phyloP scores from a whole-genome alignment of 2,888 invertebrate species.

The Tryphoninae sp. region DNA sequence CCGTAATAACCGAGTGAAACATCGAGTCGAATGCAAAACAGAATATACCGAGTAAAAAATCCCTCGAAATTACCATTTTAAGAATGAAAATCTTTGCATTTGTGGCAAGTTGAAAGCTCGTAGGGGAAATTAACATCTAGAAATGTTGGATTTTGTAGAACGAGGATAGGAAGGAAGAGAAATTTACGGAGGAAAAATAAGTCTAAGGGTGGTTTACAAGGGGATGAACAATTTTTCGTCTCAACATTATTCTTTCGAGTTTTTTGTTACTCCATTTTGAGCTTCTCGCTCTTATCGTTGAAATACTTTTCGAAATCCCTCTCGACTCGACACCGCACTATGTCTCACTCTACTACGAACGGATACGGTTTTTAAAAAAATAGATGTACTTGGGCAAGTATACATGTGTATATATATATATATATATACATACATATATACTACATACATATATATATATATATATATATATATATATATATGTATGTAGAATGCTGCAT shows the following conservation, averaged over 20 bases:
- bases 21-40: conserved; percentile 12
- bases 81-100: background rate
- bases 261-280: conserved; percentile 9
- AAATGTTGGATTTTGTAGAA: background rate
- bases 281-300: conserved; percentile 25
- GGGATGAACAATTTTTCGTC: conserved; percentile 25
- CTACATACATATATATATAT: too few species aligned
- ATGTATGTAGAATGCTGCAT: conserved; percentile 6
- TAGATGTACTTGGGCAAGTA: background rate
- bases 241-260: conserved; percentile 45
- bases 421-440: background rate
- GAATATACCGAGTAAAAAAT: conserved; percentile 31
- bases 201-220: background rate
- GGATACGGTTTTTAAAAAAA: background rate
- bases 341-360: conserved; percentile 4
- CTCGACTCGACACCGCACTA: conserved; percentile 22
- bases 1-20: conserved; percentile 3
- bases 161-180: background rate
- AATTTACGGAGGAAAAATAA: background rate
- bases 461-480: too few species aligned
- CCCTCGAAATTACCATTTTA: background rate
- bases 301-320: conserved; percentile 29
- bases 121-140: conserved; percentile 34
- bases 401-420: conserved; percentile 1
- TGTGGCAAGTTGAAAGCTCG: conserved; percentile 22